Evolutionary conservation across 1,140 invertebrate genomes (phyloP).

Genomic region (Limonius californicus): DNA sequence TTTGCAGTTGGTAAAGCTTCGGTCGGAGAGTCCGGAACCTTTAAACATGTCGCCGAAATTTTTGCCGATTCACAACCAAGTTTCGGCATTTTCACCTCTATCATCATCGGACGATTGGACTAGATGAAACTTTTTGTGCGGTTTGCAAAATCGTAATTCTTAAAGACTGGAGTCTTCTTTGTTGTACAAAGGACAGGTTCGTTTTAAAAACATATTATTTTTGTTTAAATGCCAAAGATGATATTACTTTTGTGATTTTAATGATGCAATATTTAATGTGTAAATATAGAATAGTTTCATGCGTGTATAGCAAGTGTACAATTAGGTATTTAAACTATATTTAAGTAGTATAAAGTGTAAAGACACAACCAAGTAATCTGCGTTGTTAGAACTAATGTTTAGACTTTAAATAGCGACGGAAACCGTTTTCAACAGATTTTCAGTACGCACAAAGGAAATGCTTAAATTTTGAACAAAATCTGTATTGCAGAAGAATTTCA

Average conservation of each 20-base stretch:
- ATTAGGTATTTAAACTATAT: too few species aligned
- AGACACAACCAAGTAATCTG: too few species aligned
- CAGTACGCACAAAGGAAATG: too few species aligned
- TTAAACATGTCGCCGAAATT: constrained; percentile 24
- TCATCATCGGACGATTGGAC: constrained; percentile 42
- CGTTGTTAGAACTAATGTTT: too few species aligned
- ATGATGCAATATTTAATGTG: constrained; percentile 3
- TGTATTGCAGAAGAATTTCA: too few species aligned
- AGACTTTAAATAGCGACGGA: too few species aligned
- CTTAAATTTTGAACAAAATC: too few species aligned
- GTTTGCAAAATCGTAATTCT: background rate
- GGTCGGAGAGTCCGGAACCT: constrained; percentile 23
- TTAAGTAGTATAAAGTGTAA: too few species aligned
- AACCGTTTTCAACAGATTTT: too few species aligned
- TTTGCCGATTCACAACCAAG: constrained; percentile 38
- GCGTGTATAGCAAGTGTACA: too few species aligned
- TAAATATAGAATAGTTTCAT: too few species aligned
- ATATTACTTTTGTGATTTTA: constrained; percentile 9
- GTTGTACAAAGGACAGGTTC: background rate
- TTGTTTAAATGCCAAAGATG: constrained; percentile 7
- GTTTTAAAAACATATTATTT: background rate
- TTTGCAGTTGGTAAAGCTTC: constrained; percentile 29
- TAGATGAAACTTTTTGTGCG: constrained; percentile 37
- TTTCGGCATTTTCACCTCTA: constrained; percentile 43
- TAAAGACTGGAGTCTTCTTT: background rate